Percentiles rank a stretch among this genome's conserved stretches.
Evolutionary conservation across 2,888 invertebrate genomes (phyloP).

Genomic region (Leucania comma): DNA sequence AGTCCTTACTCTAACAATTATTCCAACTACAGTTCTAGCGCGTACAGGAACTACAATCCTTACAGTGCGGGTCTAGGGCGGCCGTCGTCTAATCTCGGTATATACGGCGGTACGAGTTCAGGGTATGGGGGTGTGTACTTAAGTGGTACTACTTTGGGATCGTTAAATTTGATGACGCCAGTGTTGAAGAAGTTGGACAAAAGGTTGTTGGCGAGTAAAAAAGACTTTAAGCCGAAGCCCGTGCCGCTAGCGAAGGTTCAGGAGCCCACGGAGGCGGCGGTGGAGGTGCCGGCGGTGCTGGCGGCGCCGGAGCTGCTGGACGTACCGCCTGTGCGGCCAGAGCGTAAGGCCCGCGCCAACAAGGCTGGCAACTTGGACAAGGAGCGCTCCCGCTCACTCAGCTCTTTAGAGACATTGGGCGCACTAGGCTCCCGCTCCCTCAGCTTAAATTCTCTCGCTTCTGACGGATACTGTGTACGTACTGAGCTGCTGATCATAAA

Average conservation of each 20-base stretch:
- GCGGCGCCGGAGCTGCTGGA: constrained; percentile 54
- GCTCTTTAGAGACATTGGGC: constrained; percentile 78
- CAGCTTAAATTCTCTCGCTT: constrained; percentile 93
- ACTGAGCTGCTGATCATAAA: constrained; percentile 13
- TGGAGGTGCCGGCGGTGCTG: constrained; percentile 49
- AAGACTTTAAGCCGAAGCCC: constrained; percentile 86
- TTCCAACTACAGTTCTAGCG: constrained; percentile 81
- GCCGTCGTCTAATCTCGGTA: constrained; percentile 82
- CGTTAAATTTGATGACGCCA: constrained; percentile 91
- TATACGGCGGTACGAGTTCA: constrained; percentile 92
- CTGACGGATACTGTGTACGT: constrained; percentile 97
- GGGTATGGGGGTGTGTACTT: constrained; percentile 93
- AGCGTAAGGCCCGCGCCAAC: constrained; percentile 78
- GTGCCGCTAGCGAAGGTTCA: constrained; percentile 81
- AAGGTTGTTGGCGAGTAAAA: constrained; percentile 86
- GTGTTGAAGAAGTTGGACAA: constrained; percentile 89
- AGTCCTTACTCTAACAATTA: constrained; percentile 82
- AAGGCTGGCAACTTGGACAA: constrained; percentile 78
- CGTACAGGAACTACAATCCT: constrained; percentile 87
- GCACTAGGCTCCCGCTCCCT: constrained; percentile 89
- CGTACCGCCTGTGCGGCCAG: constrained; percentile 81
- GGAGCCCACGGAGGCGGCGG: constrained; percentile 64
- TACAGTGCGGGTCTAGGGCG: constrained; percentile 85
- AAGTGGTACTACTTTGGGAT: constrained; percentile 90
- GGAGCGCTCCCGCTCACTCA: constrained; percentile 86